Conservation (phyloP, 2,888 invertebrate species). For the Endotricha flammealis region DNA sequence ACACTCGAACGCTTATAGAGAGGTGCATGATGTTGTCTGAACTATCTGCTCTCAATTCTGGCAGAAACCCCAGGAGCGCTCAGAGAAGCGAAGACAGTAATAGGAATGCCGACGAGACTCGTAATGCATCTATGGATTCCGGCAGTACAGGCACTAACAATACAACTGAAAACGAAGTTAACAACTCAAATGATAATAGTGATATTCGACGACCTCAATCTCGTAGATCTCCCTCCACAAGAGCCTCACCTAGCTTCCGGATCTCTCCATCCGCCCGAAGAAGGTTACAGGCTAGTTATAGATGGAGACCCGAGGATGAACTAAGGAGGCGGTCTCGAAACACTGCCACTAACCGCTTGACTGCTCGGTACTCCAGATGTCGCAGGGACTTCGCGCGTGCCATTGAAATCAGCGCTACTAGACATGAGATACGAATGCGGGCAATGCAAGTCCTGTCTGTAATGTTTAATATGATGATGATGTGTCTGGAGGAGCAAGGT, state of each 20-base stretch:
- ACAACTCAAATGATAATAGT: conserved; percentile 26
- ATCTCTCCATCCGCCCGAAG: conserved; percentile 41
- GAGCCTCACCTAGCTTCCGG: conserved; percentile 33
- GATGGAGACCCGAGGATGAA: conserved; percentile 59
- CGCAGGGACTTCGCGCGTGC: conserved; percentile 54
- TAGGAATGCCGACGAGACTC: conserved; percentile 29
- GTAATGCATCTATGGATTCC: conserved; percentile 21
- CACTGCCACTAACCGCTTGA: conserved; percentile 36
- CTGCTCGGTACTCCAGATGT: conserved; percentile 42
- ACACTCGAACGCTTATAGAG: conserved; percentile 60
- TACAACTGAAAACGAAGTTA: conserved; percentile 26
- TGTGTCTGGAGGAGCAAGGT: conserved; percentile 67
- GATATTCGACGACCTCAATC: conserved; percentile 24
- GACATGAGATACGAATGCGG: conserved; percentile 69
- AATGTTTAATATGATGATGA: conserved; percentile 76
- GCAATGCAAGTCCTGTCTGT: conserved; percentile 72
- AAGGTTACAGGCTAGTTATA: conserved; percentile 40
- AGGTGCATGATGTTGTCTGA: conserved; percentile 65
- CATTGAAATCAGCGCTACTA: conserved; percentile 61
- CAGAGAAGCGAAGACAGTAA: conserved; percentile 34
- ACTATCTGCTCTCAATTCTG: conserved; percentile 44
- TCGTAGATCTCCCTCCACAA: conserved; percentile 30
- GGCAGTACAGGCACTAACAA: conserved; percentile 21
- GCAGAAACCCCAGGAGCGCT: conserved; percentile 32
- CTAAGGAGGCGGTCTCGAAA: conserved; percentile 46